Evolutionary conservation across 2,888 invertebrate genomes (phyloP).

Genomic region (Acleris laterana): DNA sequence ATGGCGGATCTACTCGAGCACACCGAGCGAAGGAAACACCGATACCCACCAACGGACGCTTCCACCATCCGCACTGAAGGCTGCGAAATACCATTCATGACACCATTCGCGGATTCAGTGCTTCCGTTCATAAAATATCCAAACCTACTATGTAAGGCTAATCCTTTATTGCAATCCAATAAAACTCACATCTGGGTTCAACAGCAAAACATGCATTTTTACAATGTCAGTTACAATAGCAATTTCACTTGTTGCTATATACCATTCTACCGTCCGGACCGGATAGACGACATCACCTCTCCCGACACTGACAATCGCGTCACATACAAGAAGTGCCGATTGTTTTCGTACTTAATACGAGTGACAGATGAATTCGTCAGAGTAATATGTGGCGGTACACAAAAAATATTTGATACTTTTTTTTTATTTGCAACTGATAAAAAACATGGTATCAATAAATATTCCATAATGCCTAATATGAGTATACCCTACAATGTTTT

Average conservation of each 20-base stretch:
- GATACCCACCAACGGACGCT: not conserved
- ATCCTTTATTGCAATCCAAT: constrained; percentile 81
- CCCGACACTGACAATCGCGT: constrained; percentile 63
- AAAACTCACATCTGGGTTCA: constrained; percentile 80
- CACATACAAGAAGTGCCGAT: constrained; percentile 67
- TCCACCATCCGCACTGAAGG: constrained; percentile 81
- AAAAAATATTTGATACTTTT: constrained; percentile 47
- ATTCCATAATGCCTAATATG: not conserved
- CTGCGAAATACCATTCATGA: constrained; percentile 85
- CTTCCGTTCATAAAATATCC: constrained; percentile 72
- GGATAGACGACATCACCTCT: constrained; percentile 60
- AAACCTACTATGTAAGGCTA: constrained; percentile 68
- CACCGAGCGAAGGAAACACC: constrained; percentile 42
- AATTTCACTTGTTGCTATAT: constrained; percentile 84
- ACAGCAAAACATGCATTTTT: constrained; percentile 64
- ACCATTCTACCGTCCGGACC: constrained; percentile 75
- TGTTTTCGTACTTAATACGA: constrained; percentile 63
- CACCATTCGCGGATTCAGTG: constrained; percentile 80
- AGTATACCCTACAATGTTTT: constrained; percentile 85
- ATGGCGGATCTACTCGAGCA: constrained; percentile 29
- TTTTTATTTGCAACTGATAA: constrained; percentile 44
- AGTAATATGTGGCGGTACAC: constrained; percentile 82
- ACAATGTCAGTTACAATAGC: constrained; percentile 68
- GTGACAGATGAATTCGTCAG: constrained; percentile 86
- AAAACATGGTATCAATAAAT: constrained; percentile 36